phyloP scores from a whole-genome alignment of 2,888 invertebrate genomes.

The Chloroclysta siterata region DNA sequence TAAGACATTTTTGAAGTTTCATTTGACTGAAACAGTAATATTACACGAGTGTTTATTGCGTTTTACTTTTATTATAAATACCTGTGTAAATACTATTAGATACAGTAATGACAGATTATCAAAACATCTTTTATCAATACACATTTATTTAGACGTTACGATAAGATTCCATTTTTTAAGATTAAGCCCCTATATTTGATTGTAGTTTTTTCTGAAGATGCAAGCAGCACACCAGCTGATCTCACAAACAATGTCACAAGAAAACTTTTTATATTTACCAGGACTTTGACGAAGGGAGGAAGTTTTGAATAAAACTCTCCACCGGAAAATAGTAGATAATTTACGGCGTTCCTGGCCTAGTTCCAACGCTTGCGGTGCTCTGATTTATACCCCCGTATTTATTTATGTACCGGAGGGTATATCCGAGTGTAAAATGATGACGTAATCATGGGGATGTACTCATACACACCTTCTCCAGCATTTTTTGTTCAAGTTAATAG shows the following conservation, averaged over 20 bases:
- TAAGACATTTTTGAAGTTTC: no score
- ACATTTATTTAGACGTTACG: no score
- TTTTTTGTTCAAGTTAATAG: background rate
- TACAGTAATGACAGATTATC: no score
- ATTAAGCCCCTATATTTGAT: no score
- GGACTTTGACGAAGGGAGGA: slow-evolving; percentile 73
- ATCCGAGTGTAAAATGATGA: slow-evolving; percentile 8
- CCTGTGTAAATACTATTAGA: no score
- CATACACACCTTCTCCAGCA: background rate
- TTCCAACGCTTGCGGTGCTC: slow-evolving; percentile 39
- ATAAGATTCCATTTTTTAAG: no score
- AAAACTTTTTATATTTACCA: slow-evolving; percentile 73
- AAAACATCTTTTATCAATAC: no score
- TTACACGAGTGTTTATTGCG: no score
- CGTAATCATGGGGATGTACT: background rate
- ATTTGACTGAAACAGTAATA: no score
- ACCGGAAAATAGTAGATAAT: slow-evolving; percentile 55
- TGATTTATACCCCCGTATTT: slow-evolving; percentile 29
- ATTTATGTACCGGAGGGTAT: slow-evolving; percentile 22
- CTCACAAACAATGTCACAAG: slow-evolving; percentile 41
- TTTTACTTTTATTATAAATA: no score
- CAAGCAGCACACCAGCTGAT: slow-evolving; percentile 47
- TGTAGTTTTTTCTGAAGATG: background rate
- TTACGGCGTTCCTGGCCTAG: slow-evolving; percentile 54
- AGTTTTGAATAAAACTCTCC: slow-evolving; percentile 67